These are phyloP conservation scores for Coendou prehensilis DNA, from an alignment of 2,797 vertebrate species.

Conservation along the genomic window DNA sequence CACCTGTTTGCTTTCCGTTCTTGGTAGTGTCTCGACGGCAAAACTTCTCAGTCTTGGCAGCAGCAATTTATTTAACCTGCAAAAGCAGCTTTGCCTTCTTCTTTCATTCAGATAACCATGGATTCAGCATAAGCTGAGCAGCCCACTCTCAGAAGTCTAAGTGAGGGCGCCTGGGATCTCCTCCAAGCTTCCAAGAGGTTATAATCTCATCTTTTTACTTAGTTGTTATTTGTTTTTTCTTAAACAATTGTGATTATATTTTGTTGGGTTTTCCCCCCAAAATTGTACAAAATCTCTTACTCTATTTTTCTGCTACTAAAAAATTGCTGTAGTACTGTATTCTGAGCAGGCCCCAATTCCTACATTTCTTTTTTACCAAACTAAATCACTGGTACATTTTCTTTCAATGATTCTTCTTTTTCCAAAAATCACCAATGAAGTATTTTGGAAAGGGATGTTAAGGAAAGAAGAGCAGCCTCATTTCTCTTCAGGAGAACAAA, in stretches of 20 bases:
- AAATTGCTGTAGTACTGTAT: background rate
- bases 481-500: background rate
- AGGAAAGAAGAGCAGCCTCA: background rate
- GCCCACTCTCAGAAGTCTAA: background rate
- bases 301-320: background rate
- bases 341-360: background rate
- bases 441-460: background rate
- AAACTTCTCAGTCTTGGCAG: background rate
- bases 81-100: background rate
- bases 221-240: background rate
- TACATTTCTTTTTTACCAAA: background rate
- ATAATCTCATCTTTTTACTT: background rate
- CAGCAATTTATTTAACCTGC: background rate
- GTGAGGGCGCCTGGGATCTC: background rate
- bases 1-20: background rate
- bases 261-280: background rate
- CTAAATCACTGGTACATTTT: background rate
- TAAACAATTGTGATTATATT: background rate
- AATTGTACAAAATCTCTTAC: background rate
- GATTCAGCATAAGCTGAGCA: background rate
- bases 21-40: background rate
- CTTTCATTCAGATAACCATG: background rate
- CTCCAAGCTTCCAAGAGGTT: background rate
- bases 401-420: background rate
- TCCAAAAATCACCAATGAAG: background rate